Percentiles rank a stretch among this genome's conserved stretches.
Evolutionary conservation across 2,113 vertebrate genomes (phyloP).

Genomic region (Cyanistes caeruleus): DNA sequence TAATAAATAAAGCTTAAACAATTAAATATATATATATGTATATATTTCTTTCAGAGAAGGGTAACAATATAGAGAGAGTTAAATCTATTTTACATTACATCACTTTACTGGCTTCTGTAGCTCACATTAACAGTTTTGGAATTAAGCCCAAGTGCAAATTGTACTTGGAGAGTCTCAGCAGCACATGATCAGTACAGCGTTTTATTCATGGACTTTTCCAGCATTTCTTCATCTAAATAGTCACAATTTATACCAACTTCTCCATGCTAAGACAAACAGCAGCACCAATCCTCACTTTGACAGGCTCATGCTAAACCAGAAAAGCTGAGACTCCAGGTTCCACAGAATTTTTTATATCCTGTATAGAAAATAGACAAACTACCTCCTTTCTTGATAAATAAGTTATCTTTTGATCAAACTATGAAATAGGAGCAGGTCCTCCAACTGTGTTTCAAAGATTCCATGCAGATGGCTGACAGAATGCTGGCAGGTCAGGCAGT

Average conservation of each 20-base stretch:
- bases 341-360: neutral
- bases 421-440: neutral
- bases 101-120: slow-evolving; percentile 49
- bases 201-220: slow-evolving; percentile 43
- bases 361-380: neutral
- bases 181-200: slow-evolving; percentile 1
- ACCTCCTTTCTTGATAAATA: neutral
- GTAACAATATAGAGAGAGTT: neutral
- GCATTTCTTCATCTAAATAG: slow-evolving; percentile 6
- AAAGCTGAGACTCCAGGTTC: neutral
- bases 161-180: slow-evolving; percentile 55
- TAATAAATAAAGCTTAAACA: neutral
- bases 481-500: neutral
- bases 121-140: slow-evolving; percentile 58
- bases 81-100: slow-evolving; percentile 52
- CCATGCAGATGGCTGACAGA: neutral
- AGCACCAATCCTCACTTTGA: neutral
- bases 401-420: neutral
- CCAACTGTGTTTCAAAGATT: neutral
- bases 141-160: slow-evolving; percentile 57
- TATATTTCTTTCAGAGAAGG: neutral
- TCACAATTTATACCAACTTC: neutral
- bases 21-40: neutral
- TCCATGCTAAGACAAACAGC: neutral
- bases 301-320: neutral